phyloP scores from a whole-genome alignment of 2,113 vertebrate genomes.

The Axis porcinus region DNA sequence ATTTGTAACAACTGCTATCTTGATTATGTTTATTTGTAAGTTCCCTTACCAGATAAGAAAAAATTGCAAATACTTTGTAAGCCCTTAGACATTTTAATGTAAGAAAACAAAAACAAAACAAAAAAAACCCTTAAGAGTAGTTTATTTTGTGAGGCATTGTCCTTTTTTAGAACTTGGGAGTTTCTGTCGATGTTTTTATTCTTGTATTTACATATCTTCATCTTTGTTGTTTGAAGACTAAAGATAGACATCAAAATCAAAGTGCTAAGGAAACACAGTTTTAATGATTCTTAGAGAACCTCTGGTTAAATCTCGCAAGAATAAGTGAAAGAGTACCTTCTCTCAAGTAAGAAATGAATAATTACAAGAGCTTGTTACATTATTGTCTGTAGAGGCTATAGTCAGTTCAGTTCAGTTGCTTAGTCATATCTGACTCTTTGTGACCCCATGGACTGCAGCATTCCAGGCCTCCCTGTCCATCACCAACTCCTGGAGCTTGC shows the following conservation, averaged over 20 bases:
- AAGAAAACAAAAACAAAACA: background rate
- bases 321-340: slow-evolving; percentile 22
- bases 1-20: background rate
- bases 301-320: slow-evolving; percentile 21
- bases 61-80: background rate
- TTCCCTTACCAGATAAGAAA: background rate
- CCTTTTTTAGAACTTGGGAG: background rate
- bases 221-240: slow-evolving; percentile 20
- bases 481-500: background rate
- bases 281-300: slow-evolving; percentile 25
- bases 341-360: slow-evolving; percentile 17
- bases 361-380: background rate
- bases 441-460: background rate
- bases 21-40: slow-evolving; percentile 1
- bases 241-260: slow-evolving; percentile 39
- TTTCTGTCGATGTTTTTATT: slow-evolving; percentile 8
- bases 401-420: background rate
- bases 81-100: background rate
- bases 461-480: background rate
- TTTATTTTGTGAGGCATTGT: background rate
- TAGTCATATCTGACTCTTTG: background rate
- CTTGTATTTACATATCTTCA: slow-evolving; percentile 10
- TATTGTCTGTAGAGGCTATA: background rate
- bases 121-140: background rate
- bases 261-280: slow-evolving; percentile 26